These are phyloP conservation scores for Phrynocephalus versicolor DNA, from an alignment of 2,113 vertebrate species.

Conservation along the genomic window DNA sequence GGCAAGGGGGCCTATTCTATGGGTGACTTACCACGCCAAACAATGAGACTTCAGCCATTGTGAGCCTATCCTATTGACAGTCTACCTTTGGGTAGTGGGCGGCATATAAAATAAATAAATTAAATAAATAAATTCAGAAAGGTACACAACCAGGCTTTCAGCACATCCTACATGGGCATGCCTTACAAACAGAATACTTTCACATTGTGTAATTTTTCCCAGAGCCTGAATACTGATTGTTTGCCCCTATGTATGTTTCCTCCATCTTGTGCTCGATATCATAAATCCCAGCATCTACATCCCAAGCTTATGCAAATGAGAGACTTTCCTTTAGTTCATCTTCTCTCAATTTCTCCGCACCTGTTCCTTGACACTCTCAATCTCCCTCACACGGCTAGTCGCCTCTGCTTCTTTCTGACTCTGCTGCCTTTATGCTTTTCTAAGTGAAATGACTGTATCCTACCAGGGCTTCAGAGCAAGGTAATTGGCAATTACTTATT, in stretches of 20 bases:
- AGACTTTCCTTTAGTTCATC: conserved; percentile 36
- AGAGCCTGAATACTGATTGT: background rate
- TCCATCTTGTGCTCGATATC: background rate
- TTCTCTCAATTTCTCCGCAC: conserved; percentile 34
- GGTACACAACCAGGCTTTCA: background rate
- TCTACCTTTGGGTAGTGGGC: too few species aligned
- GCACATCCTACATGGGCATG: background rate
- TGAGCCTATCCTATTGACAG: too few species aligned
- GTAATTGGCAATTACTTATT: conserved; percentile 68
- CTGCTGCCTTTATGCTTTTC: conserved; percentile 32
- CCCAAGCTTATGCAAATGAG: conserved; percentile 31
- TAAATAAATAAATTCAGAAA: too few species aligned
- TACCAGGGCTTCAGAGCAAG: conserved; percentile 61
- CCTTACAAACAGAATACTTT: background rate
- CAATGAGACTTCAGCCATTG: too few species aligned
- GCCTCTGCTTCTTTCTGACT: conserved; percentile 10
- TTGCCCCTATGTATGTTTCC: background rate
- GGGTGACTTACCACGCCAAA: too few species aligned
- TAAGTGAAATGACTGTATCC: conserved; percentile 59
- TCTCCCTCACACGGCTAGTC: conserved; percentile 11
- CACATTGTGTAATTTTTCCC: background rate
- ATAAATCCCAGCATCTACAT: background rate
- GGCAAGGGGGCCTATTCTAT: too few species aligned
- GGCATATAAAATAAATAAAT: too few species aligned
- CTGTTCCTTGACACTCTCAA: conserved; percentile 38